Percentiles rank a stretch among this genome's conserved stretches.
These are phyloP conservation scores for Acleris laterana DNA, from an alignment of 2,888 invertebrate genomes.

Conservation along the genomic window DNA sequence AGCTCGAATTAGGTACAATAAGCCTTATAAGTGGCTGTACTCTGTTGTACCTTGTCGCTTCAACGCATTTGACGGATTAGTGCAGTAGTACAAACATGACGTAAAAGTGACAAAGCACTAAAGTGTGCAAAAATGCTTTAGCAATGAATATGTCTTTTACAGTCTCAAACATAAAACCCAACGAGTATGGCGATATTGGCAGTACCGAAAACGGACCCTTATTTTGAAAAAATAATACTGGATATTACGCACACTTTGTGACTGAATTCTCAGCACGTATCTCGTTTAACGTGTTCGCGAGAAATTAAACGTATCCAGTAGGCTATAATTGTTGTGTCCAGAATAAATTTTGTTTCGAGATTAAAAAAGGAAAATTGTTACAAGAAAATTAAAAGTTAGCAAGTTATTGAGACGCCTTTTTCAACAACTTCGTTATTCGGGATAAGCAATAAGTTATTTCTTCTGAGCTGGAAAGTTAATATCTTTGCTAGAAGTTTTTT, in stretches of 20 bases:
- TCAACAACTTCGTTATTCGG: slow-evolving; percentile 8
- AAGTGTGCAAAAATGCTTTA: no score
- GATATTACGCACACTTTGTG: slow-evolving; percentile 5
- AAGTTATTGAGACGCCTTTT: slow-evolving; percentile 1
- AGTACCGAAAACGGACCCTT: background rate
- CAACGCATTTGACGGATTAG: no score
- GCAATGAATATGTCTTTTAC: no score
- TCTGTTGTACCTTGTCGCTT: no score
- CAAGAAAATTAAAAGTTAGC: slow-evolving; percentile 5
- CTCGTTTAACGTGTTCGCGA: slow-evolving; percentile 14
- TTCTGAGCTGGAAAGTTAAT: background rate
- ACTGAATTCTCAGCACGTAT: slow-evolving; percentile 17
- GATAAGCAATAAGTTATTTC: slow-evolving; percentile 6
- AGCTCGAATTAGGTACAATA: no score
- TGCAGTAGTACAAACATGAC: no score
- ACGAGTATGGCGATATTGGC: no score
- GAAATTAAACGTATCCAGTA: slow-evolving; percentile 27
- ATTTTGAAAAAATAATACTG: background rate
- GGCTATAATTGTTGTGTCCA: slow-evolving; percentile 18
- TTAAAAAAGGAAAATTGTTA: slow-evolving; percentile 6
- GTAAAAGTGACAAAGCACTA: no score
- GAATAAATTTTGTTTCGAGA: slow-evolving; percentile 9
- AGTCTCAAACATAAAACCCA: no score
- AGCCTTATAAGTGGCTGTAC: no score
- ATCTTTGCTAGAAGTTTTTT: no score